Percentiles rank a stretch among this genome's conserved stretches.
Evolutionary conservation across 2,113 vertebrate genomes (phyloP).

Genomic region (Pavo muticus): DNA sequence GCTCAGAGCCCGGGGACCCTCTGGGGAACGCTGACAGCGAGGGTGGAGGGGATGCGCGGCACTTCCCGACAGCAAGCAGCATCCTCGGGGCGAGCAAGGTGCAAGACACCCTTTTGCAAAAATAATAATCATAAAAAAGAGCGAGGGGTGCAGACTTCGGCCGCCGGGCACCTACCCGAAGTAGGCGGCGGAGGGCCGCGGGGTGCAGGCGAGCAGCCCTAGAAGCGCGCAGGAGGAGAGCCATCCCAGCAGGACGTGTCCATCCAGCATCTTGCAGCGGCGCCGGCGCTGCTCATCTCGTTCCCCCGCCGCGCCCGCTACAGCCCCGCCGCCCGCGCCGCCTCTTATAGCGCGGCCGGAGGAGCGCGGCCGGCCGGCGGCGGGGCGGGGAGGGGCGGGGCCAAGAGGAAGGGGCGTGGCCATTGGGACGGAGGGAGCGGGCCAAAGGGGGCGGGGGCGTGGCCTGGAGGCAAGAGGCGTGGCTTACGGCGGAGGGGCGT

Average conservation of each 20-base stretch:
- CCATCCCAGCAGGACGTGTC: conserved; percentile 90
- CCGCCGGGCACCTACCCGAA: conserved; percentile 82
- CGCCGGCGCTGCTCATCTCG: conserved; percentile 92
- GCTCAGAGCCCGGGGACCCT: neutral
- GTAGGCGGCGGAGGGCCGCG: conserved; percentile 85
- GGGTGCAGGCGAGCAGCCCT: conserved; percentile 80
- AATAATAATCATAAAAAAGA: neutral
- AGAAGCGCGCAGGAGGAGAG: conserved; percentile 85
- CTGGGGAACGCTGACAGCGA: neutral
- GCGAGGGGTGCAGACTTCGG: no score
- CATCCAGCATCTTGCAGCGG: conserved; percentile 96
- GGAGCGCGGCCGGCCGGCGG: conserved; percentile 72
- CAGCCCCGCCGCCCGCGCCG: conserved; percentile 76
- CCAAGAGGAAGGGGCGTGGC: neutral
- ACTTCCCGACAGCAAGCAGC: neutral
- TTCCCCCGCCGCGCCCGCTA: conserved; percentile 86
- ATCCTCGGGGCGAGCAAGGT: neutral
- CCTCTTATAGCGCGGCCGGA: conserved; percentile 79
- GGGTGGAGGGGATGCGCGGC: neutral
- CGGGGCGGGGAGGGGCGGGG: neutral
- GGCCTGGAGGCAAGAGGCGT: no score
- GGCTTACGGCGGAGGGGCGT: accelerated
- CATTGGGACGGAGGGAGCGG: neutral
- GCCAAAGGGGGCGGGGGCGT: neutral
- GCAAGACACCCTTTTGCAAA: neutral